phyloP scores from a whole-genome alignment of 2,797 vertebrate genomes.

The Sus cebifrons region DNA sequence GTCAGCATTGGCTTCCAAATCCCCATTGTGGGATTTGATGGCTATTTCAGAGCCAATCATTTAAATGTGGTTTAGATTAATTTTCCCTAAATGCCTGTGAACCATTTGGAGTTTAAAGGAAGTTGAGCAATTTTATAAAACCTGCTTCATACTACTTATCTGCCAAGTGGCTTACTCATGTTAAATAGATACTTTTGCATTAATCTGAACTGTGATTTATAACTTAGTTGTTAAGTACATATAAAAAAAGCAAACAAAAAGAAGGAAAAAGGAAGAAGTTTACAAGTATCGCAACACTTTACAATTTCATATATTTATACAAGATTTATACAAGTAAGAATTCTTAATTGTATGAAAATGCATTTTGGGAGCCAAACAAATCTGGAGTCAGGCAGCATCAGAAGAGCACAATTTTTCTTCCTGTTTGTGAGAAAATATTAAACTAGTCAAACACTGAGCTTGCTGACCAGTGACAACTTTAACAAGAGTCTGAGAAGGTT shows the following conservation, averaged over 20 bases:
- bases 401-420: not conserved
- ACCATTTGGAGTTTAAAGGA: conserved; percentile 57
- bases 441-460: not conserved
- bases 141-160: not conserved
- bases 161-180: conserved; percentile 59
- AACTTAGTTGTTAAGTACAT: conserved; percentile 50
- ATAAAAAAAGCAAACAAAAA: conserved; percentile 53
- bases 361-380: not conserved
- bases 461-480: not conserved
- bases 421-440: not conserved
- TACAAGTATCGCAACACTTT: not conserved
- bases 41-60: conserved; percentile 51
- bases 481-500: not conserved
- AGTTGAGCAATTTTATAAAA: conserved; percentile 65
- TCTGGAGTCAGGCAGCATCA: not conserved
- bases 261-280: not conserved
- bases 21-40: conserved; percentile 26
- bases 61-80: conserved; percentile 69
- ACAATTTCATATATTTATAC: conserved; percentile 1
- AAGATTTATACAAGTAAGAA: not conserved
- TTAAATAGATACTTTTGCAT: conserved; percentile 43
- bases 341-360: conserved; percentile 46
- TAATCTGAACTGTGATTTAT: conserved; percentile 30
- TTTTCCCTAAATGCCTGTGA: conserved; percentile 65
- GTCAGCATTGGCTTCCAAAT: conserved; percentile 59